A percentile compares a stretch with the other conserved stretches of the same genome.
phyloP scores from a whole-genome alignment of 2,888 invertebrate species.

The Anticlea derivata region DNA sequence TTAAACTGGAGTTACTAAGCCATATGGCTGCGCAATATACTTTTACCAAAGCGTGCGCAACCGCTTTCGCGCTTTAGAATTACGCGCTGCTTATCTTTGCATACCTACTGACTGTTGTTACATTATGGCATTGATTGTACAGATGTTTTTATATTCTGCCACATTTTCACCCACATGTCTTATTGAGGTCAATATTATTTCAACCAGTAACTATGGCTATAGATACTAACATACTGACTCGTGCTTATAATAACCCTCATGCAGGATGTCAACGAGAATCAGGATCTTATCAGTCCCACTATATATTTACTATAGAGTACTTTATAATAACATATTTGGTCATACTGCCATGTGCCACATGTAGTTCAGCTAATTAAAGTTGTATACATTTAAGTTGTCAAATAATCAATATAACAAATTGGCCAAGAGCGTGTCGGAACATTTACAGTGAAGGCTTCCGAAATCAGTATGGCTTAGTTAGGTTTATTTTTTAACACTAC shows the following conservation, averaged over 20 bases:
- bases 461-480: too few species aligned
- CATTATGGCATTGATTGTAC: not conserved
- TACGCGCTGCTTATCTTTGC: too few species aligned
- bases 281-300: not conserved
- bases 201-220: not conserved
- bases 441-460: too few species aligned
- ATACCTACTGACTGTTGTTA: too few species aligned
- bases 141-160: constrained; percentile 1
- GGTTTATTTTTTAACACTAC: too few species aligned
- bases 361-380: constrained; percentile 5
- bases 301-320: not conserved
- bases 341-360: not conserved
- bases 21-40: too few species aligned
- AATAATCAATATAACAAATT: constrained; percentile 38
- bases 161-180: constrained; percentile 1
- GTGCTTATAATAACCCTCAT: not conserved
- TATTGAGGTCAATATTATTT: not conserved
- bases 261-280: constrained; percentile 1
- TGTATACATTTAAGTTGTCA: constrained; percentile 9
- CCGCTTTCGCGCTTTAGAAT: too few species aligned
- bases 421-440: constrained; percentile 16
- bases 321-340: not conserved
- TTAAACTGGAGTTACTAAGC: too few species aligned
- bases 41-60: too few species aligned
- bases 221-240: not conserved